Base-by-base conservation (phyloP, 1,140 invertebrate species). In the Heterodera schachtii region DNA sequence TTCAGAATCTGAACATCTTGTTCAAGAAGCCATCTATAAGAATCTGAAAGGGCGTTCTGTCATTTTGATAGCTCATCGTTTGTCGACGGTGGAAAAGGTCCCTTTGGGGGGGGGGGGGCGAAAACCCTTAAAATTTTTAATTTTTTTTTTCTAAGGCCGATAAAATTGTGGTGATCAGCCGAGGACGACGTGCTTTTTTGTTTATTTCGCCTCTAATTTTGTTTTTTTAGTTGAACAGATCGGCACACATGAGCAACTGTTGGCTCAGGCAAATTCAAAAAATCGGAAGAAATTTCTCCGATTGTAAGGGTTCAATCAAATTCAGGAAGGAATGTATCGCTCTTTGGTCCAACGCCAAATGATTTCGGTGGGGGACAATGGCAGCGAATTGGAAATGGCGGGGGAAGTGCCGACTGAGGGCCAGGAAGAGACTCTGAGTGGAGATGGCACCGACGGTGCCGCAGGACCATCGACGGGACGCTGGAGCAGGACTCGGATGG, bases 21-120 rank as follows among this genome's bases (percentile, higher is more conserved):
- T 83, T 3, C 82, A 83, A 73, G 85, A 90, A 82, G 90, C 90
- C 41, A 88, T 90, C 57, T 89, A 90, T 69, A 90, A 90, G 75
- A 90, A 90, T 70, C 73, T 90, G 60, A 86, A 90, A 64, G 91
- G 91, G 19, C 83, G 91, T 43, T 91, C 92, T n/a, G 92, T 92
- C 1, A 90, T 92, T 47, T 89, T 91, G 19, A 92, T 92, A 78
- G 92, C 92, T 11, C 92, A 92, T 84, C 82, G 92, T 67, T 86
- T 92, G 47, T 91, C 91, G 57, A 92, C 92, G n/a, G 88, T 90
- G 13, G 88, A 90, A 79, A 90, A 90, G 79, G 90, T 90, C 13
- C 89, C 91, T 84, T 64, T n/a, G 57, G 57, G 57, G 16, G 57
- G 57, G 11, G 57, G 16, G 31, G 31, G 31, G 31, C n/a, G 31